Percentiles rank a stretch among this genome's conserved stretches.
Evolutionary conservation across 1,140 invertebrate genomes (phyloP).

Genomic region (Brachionus rotundiformis): DNA sequence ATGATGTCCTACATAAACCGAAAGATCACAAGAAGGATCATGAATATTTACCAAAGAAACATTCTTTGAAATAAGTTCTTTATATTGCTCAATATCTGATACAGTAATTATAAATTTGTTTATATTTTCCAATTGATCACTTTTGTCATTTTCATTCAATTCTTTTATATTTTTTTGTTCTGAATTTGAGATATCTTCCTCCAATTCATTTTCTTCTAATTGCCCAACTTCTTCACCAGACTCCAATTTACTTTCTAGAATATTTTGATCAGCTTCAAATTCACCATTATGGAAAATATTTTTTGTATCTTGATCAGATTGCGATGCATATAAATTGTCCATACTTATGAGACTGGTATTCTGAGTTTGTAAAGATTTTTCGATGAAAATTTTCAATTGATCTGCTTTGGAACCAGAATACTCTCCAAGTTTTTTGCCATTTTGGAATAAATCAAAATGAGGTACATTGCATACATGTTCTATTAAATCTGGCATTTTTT

Average conservation of each 20-base stretch:
- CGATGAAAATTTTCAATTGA: not conserved
- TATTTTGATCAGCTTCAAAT: not conserved
- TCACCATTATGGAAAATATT: not conserved
- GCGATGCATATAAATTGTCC: not conserved
- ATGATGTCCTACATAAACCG: not conserved
- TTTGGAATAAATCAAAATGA: not conserved
- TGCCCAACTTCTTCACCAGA: no score
- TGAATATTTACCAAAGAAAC: conserved; percentile 2
- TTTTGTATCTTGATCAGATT: not conserved
- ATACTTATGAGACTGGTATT: not conserved
- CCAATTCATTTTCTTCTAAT: no score
- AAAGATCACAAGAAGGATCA: not conserved
- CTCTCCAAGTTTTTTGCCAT: not conserved
- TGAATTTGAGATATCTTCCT: not conserved
- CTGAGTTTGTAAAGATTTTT: not conserved
- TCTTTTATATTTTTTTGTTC: not conserved
- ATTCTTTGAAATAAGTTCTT: not conserved
- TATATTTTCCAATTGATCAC: not conserved
- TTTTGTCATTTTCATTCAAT: not conserved
- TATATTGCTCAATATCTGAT: not conserved
- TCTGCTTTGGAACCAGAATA: not conserved
- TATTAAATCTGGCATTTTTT: not conserved
- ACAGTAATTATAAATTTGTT: not conserved
- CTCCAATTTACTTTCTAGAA: not conserved
- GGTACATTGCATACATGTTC: not conserved